Percentiles rank a stretch among this genome's conserved stretches.
These are phyloP conservation scores for Bufo gargarizans DNA, from an alignment of 2,113 vertebrate genomes.

Conservation along the genomic window DNA sequence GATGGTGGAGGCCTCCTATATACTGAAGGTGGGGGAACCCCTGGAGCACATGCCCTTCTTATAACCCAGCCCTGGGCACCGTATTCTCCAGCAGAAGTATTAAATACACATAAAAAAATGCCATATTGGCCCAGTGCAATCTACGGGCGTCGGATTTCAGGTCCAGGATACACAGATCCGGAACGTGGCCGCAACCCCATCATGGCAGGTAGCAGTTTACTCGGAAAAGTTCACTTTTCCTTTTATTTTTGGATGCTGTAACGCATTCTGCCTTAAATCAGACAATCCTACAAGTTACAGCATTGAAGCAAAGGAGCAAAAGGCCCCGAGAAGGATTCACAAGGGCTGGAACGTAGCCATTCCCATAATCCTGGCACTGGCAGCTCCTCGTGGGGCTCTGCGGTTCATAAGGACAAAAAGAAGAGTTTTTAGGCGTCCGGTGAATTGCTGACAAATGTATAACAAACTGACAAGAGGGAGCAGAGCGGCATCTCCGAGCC, in stretches of 20 bases:
- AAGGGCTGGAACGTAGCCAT: conserved; percentile 76
- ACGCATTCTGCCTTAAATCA: conserved; percentile 65
- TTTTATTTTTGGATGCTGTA: no score
- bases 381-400: conserved; percentile 67
- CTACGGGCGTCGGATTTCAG: no score
- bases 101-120: no score
- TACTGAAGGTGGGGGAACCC: no score
- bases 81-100: no score
- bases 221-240: neutral
- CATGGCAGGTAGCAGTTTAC: no score
- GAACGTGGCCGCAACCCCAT: no score
- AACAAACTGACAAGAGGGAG: conserved; percentile 68
- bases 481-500: conserved; percentile 63
- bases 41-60: no score
- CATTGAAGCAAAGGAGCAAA: conserved; percentile 62
- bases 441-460: conserved; percentile 75
- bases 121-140: no score
- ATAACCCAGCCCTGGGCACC: no score
- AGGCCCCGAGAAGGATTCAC: conserved; percentile 67
- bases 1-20: no score
- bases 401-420: conserved; percentile 71
- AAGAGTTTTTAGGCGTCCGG: conserved; percentile 65
- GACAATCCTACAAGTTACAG: conserved; percentile 63
- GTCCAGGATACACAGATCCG: no score
- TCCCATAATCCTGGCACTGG: conserved; percentile 67